These are phyloP conservation scores for Proterorhinus semilunaris DNA, from an alignment of 2,113 vertebrate species.

Conservation along the genomic window DNA sequence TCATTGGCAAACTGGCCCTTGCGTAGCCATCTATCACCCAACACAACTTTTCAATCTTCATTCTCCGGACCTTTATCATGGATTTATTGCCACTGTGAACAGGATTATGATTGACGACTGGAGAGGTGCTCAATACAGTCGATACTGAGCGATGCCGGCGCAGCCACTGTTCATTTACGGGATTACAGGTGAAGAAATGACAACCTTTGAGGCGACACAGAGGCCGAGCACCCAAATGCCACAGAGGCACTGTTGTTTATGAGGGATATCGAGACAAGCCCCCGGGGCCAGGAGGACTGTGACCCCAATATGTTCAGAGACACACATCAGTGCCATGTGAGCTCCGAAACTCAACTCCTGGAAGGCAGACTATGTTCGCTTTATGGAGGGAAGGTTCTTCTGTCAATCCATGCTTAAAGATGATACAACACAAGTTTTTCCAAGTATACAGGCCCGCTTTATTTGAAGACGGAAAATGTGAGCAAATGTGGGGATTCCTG, in stretches of 20 bases:
- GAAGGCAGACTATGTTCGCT: constrained; percentile 47
- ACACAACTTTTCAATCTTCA: constrained; percentile 34
- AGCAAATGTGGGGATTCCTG: not conserved
- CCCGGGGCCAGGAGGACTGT: constrained; percentile 54
- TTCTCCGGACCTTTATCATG: constrained; percentile 50
- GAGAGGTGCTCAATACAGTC: constrained; percentile 37
- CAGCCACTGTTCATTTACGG: constrained; percentile 31
- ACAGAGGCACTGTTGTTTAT: constrained; percentile 70
- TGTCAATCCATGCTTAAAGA: constrained; percentile 47
- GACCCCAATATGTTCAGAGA: constrained; percentile 76
- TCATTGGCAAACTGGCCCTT: constrained; percentile 41
- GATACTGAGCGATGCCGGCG: constrained; percentile 5
- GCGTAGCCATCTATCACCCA: constrained; percentile 47
- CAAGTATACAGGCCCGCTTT: no score
- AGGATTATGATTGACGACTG: constrained; percentile 55
- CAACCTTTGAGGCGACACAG: constrained; percentile 48
- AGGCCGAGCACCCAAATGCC: constrained; percentile 64
- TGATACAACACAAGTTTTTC: not conserved
- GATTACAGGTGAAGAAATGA: constrained; percentile 42
- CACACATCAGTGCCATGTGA: constrained; percentile 69
- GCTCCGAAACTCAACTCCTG: constrained; percentile 57
- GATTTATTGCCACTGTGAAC: constrained; percentile 49
- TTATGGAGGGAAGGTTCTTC: constrained; percentile 39
- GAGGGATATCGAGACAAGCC: constrained; percentile 68
- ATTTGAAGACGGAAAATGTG: no score